phyloP scores from a whole-genome alignment of 2,113 vertebrate genomes.

The Phylloscopus trochilus region DNA sequence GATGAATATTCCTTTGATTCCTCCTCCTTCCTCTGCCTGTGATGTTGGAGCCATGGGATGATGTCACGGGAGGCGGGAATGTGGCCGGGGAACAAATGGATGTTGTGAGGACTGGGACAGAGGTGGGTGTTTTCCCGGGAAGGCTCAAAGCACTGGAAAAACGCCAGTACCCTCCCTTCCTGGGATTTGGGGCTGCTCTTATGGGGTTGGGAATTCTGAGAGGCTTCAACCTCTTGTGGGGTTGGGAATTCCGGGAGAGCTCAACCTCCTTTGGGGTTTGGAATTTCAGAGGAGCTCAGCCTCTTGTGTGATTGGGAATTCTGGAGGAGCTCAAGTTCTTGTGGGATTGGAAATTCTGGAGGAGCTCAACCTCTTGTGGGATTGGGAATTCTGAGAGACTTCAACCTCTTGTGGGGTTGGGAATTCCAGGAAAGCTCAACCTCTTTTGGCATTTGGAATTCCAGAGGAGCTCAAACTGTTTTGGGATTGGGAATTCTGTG shows the following conservation, averaged over 20 bases:
- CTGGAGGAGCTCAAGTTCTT: rapidly evolving
- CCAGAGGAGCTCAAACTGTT: rapidly evolving
- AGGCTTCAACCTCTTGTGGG: rapidly evolving
- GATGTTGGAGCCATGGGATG: rapidly evolving
- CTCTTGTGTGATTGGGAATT: not conserved
- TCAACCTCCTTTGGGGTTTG: rapidly evolving
- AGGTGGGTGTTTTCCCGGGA: not conserved
- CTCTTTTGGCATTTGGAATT: rapidly evolving
- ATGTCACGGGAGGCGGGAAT: not conserved
- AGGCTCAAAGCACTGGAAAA: not conserved
- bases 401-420: rapidly evolving
- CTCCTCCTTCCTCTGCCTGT: not conserved
- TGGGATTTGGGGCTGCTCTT: not conserved
- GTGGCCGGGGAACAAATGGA: not conserved
- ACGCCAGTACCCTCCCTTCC: not conserved
- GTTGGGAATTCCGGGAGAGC: rapidly evolving
- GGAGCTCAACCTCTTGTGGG: rapidly evolving
- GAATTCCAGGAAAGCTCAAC: rapidly evolving
- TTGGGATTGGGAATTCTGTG: not conserved
- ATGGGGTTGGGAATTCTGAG: not conserved
- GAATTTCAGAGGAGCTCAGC: rapidly evolving
- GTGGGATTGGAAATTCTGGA: rapidly evolving
- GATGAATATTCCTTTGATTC: not conserved
- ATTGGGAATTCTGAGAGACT: rapidly evolving
- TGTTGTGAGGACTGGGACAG: not conserved